These are phyloP conservation scores for Drosophila kanapiae DNA, from an alignment of 1,140 invertebrate genomes.

Conservation along the genomic window DNA sequence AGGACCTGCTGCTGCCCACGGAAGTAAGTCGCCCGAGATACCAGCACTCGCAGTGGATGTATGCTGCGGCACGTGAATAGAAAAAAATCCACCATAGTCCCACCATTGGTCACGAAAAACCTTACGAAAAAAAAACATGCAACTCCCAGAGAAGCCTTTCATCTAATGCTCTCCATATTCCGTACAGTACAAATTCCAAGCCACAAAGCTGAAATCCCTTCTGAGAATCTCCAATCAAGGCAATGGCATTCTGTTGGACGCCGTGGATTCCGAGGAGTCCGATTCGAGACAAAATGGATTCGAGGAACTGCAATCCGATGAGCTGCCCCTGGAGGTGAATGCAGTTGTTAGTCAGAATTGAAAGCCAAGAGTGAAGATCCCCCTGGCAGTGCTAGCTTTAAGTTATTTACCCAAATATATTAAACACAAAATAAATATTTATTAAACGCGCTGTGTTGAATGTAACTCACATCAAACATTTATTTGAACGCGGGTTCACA, in stretches of 20 bases:
- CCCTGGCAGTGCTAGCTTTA: no score
- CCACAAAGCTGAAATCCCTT: slow-evolving; percentile 78
- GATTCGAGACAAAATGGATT: not conserved
- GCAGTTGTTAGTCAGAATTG: slow-evolving; percentile 72
- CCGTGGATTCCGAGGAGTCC: not conserved
- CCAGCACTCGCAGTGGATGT: slow-evolving; percentile 64
- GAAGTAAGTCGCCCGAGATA: slow-evolving; percentile 74
- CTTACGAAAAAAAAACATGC: no score
- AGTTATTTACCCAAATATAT: not conserved
- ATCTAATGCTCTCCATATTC: slow-evolving; percentile 4
- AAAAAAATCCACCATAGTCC: not conserved
- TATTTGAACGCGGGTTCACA: slow-evolving; percentile 64
- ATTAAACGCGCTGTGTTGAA: not conserved
- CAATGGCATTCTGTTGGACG: slow-evolving; percentile 51
- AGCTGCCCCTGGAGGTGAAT: slow-evolving; percentile 75
- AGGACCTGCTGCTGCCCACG: slow-evolving; percentile 78
- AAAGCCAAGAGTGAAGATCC: not conserved
- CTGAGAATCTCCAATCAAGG: slow-evolving; percentile 69
- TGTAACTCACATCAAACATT: slow-evolving; percentile 71
- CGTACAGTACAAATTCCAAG: slow-evolving; percentile 78
- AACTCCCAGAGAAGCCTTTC: not conserved
- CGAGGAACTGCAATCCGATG: slow-evolving; percentile 31
- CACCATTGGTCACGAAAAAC: slow-evolving; percentile 24
- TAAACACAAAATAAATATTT: not conserved
- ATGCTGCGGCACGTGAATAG: slow-evolving; percentile 26